Base-by-base conservation (phyloP, 2,888 invertebrate species). In the Athalia rosae region DNA sequence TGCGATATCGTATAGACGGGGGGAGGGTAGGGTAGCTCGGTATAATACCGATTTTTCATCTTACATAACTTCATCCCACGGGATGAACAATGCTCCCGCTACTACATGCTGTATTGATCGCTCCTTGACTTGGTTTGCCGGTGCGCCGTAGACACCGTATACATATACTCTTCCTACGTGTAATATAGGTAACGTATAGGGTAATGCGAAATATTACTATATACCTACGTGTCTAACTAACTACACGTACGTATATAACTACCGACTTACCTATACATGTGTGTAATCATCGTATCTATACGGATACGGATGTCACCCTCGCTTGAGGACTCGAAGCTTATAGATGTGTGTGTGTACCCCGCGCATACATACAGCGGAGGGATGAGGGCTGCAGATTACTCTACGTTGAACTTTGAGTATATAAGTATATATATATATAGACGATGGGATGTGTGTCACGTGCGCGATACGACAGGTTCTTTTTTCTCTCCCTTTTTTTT, bases 51-150 rank as follows among this genome's bases (percentile, higher is more conserved):
- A 13, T 8, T 13, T 63, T 76, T 61, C 48, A 41, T 13, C 8
- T 28, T n/a, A 43, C 77, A 15, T 59, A 67, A 50, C 47, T n/a
- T 66, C 59, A 67, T 66, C 77, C 2, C 43, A 43, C 58, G 71
- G 79, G 81, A 81, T 80, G 76, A 79, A 80, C 80, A 79, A 79
- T 81, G 78, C 79, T 79, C 81, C 71, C 58, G 58, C 62, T n/a
- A 48, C 77, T 77, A 73, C 77, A 80, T 83, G 79, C 80, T 66
- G 83, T 86, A 85, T 86, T 85, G 85, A 86, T 86, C 85, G 85
- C 50, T 56, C 43, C 71, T 76, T 78, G 76, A 78, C 80, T 80
- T 77, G 66, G 79, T 71, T 58, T 58, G 50, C 56, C 15, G 58
- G 43, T 58, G 56, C 71, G 56, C 71, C 58, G 71, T 71, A 58